Base-by-base conservation (phyloP, 2,888 invertebrate species). In the Diplazon laetatorius region DNA sequence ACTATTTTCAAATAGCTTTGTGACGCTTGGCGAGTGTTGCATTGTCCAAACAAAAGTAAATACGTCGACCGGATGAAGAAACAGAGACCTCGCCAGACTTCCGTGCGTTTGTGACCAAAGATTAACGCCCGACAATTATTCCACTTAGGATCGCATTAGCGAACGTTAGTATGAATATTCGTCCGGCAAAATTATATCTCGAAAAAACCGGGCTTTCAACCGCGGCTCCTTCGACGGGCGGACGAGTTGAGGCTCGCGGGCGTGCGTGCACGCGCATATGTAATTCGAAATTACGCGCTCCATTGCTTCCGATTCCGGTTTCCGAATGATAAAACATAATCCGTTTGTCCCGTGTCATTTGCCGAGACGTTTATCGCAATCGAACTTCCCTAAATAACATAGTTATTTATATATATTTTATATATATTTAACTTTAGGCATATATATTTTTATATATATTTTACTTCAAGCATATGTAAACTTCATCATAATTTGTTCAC, bases 141-240 rank as follows among this genome's bases (percentile, higher is more conserved):
- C 0, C 6, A 22, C 20, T 50, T 2, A 22, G 5, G 8, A n/a
- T 12, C 8, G 16, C 6, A 8, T n/a, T 30, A 14, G n/a, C 52
- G 39, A 6, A 50, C 65, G 50, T 65, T 48, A 1, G 37, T 39
- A 65, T 65, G 65, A 37, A 65, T 65, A 65, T 65, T 65, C 39
- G 37, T 37, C 35, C 14, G 20, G 22, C 22, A 12, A 16, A 14
- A 37, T 39, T 66, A 39, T 52, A 30, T 2, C 65, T 66, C 16
- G 22, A 14, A 14, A 37, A 20, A 50, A 37, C 50, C 14, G 50
- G 14, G 14, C 18, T 16, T 9, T 22, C 1, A 39, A 12, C 14
- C 20, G 6, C 52, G 14, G 6, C 30, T 2, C 2, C 22, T 25
- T 50, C 22, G 10, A 22, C 22, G 25, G 50, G 14, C 35, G 39